Conservation (phyloP, 2,113 vertebrate species). For the Paratilapia polleni region DNA sequence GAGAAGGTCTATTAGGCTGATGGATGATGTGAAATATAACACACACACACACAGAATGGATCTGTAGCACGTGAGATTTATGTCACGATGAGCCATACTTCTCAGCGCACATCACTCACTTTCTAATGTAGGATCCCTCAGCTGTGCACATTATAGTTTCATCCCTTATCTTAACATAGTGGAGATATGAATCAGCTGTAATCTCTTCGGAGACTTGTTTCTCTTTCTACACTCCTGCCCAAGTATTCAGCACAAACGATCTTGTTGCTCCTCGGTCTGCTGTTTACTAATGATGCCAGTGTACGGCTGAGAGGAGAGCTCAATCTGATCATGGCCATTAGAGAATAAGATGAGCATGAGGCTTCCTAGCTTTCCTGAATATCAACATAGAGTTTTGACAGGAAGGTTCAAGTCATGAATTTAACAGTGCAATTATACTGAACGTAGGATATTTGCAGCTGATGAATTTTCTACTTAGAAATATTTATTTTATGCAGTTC, state of each 20-base stretch:
- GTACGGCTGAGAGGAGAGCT: conserved; percentile 37
- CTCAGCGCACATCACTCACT: neutral
- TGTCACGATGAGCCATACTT: neutral
- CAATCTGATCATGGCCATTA: conserved; percentile 41
- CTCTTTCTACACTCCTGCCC: conserved; percentile 15
- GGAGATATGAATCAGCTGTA: conserved; percentile 23
- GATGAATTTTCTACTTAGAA: conserved; percentile 20
- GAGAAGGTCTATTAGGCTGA: neutral
- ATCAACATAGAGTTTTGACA: conserved; percentile 38
- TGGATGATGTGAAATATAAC: neutral
- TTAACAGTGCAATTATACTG: neutral
- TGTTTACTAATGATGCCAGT: conserved; percentile 42
- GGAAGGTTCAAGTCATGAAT: conserved; percentile 15
- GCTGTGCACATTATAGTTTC: neutral
- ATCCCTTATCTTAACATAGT: conserved; percentile 13
- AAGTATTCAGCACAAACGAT: conserved; percentile 30
- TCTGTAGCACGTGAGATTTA: neutral
- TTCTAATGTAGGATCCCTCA: neutral
- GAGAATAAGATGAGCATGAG: conserved; percentile 42
- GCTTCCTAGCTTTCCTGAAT: conserved; percentile 24
- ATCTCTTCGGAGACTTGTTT: conserved; percentile 12
- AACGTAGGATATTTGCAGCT: neutral
- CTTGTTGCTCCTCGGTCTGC: conserved; percentile 19
- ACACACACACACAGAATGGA: neutral
- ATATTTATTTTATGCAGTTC: neutral